Evolutionary conservation across 2,113 vertebrate genomes (phyloP), one percentile per base, ranked within the genome.

Genomic region (Cygnus atratus): DNA sequence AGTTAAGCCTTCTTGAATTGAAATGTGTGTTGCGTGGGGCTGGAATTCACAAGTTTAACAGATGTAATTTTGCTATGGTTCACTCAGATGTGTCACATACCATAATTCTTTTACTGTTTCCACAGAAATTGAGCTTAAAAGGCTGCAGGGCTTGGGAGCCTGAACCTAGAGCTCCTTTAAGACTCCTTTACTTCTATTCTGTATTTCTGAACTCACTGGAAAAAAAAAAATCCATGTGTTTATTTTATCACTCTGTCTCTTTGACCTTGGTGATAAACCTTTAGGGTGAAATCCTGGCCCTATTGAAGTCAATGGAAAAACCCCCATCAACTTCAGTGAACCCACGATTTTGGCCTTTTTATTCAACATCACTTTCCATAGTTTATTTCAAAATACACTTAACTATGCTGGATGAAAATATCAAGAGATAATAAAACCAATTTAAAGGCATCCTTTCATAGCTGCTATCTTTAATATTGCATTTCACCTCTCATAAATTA

Each of bases 41-140:
- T 94, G 68, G 74, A 96, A 96, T 92, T 80, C 75, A 86, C 65
- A 71, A 83, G 39, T 90, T 93, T 73, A 86, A 63, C 54, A 54
- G 54, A 91, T 68, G 35, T 88, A 88, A 75, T 75, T 92, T 79
- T 77, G 37, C 41, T 55, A 83, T 46, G 89, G 55, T 80, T 95
- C 63, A 63, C 59, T 94, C 63, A 71, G 11, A 90, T 83, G 25
- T 91, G 62, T 90, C 57, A 95, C 54, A 70, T 92, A 61, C 33
- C 54, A 28, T 72, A 87, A 85, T 95, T 92, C n/a, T 92, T 88
- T 89, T 68, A 46, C 67, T 90, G 29, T 85, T 95, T 59, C 84
- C 55, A 91, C 50, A 91, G 63, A 46, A 95, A 80, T 58, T 94
- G 84, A 93, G 70, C 84, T 48, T 72, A 78, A 87, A 93, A 87